phyloP scores from a whole-genome alignment of 2,113 vertebrate genomes.

The Triplophysa dalaica region DNA sequence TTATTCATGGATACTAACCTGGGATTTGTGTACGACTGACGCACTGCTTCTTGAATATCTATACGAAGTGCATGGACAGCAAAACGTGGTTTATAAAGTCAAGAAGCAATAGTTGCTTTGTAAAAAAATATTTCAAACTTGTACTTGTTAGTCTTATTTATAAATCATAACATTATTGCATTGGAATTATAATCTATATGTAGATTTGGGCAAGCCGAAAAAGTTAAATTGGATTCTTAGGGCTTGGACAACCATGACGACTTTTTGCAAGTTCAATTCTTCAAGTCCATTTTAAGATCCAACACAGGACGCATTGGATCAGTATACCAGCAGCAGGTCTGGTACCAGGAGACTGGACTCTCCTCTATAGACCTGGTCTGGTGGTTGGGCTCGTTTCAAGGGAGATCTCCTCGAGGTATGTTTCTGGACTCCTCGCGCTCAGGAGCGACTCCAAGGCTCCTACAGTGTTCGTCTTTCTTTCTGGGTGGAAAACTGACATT shows the following conservation, averaged over 20 bases:
- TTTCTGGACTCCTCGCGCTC: constrained; percentile 82
- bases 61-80: neutral
- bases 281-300: constrained; percentile 56
- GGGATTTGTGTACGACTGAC: constrained; percentile 60
- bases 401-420: constrained; percentile 86
- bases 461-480: constrained; percentile 76
- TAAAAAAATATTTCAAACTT: too few relatives aligned
- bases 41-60: constrained; percentile 26
- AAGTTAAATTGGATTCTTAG: constrained; percentile 72
- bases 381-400: constrained; percentile 54
- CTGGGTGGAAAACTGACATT: constrained; percentile 74
- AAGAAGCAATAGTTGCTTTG: too few relatives aligned
- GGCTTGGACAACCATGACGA: constrained; percentile 80
- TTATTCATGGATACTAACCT: constrained; percentile 56
- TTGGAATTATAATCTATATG: neutral
- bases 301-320: constrained; percentile 47
- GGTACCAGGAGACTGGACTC: constrained; percentile 51
- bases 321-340: constrained; percentile 56
- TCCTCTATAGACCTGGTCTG: constrained; percentile 49
- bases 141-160: too few relatives aligned
- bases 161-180: neutral
- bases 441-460: constrained; percentile 90
- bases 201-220: constrained; percentile 66
- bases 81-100: too few relatives aligned
- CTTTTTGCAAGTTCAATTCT: constrained; percentile 64